A percentile compares a stretch with the other conserved stretches of the same genome.
Evolutionary conservation across 1,140 invertebrate species (phyloP).

Genomic region (Drosophila suzukii): DNA sequence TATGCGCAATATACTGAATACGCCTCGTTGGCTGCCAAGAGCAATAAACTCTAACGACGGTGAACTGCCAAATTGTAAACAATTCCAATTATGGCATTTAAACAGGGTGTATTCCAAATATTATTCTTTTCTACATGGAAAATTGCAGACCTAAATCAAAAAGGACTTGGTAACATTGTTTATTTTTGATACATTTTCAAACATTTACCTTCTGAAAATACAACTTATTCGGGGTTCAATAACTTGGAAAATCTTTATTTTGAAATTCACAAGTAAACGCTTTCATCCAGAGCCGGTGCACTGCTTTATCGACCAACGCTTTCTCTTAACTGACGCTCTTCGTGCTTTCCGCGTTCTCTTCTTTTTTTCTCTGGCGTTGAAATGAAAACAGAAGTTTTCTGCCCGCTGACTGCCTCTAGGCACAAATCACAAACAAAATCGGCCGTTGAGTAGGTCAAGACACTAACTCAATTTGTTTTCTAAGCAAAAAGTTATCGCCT

Average conservation of each 20-base stretch:
- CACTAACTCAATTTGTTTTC: constrained; percentile 66
- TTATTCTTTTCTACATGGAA: background rate
- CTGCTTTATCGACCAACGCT: constrained; percentile 58
- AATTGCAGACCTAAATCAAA: background rate
- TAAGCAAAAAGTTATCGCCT: constrained; percentile 51
- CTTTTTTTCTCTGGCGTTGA: constrained; percentile 6
- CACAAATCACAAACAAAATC: constrained; percentile 61
- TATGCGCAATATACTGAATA: constrained; percentile 58
- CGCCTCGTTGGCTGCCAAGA: constrained; percentile 49
- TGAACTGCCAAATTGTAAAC: constrained; percentile 15
- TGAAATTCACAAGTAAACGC: background rate
- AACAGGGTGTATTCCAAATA: background rate
- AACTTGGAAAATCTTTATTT: background rate
- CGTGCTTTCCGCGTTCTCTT: constrained; percentile 32
- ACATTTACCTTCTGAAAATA: background rate
- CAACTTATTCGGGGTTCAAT: background rate
- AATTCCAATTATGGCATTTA: background rate
- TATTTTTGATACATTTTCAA: background rate
- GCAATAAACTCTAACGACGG: constrained; percentile 35
- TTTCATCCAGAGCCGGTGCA: background rate
- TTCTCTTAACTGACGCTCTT: constrained; percentile 26
- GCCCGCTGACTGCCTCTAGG: constrained; percentile 15
- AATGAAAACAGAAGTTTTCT: constrained; percentile 40
- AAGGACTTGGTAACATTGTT: background rate
- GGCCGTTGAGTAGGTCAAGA: constrained; percentile 72